These are phyloP conservation scores for Ellobium chinense DNA, from an alignment of 2,888 invertebrate species.

Conservation along the genomic window DNA sequence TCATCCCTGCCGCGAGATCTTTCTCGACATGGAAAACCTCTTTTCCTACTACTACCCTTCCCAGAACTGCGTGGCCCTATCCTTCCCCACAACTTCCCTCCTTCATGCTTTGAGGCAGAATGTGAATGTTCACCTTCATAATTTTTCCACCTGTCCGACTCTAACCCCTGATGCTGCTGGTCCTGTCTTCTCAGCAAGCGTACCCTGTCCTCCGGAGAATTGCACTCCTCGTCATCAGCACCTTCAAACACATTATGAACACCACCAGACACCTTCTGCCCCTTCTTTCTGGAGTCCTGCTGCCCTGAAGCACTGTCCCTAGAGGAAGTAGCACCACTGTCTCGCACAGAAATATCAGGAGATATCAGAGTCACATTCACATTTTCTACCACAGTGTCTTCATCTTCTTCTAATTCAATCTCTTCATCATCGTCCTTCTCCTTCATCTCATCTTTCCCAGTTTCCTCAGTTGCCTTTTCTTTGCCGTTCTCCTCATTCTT, in stretches of 20 bases:
- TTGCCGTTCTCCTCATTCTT: conserved; percentile 31
- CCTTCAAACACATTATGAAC: not conserved
- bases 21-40: conserved; percentile 20
- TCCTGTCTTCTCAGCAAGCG: not conserved
- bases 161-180: not conserved
- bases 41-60: conserved; percentile 1
- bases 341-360: not conserved
- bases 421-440: conserved; percentile 32
- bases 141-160: not conserved
- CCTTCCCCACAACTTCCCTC: not conserved
- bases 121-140: not conserved
- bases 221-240: not conserved
- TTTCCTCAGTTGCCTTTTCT: not conserved
- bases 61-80: not conserved
- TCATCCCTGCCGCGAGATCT: conserved; percentile 23
- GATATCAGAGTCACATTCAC: conserved; percentile 5
- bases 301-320: not conserved
- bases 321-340: not conserved
- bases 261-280: not conserved
- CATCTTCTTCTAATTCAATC: conserved; percentile 18
- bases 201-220: not conserved
- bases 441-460: not conserved
- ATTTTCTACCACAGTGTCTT: conserved; percentile 29
- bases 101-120: not conserved
- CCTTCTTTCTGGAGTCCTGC: not conserved